Conservation (phyloP, 1,140 invertebrate species). For the Panagrolaimus sp. region DNA sequence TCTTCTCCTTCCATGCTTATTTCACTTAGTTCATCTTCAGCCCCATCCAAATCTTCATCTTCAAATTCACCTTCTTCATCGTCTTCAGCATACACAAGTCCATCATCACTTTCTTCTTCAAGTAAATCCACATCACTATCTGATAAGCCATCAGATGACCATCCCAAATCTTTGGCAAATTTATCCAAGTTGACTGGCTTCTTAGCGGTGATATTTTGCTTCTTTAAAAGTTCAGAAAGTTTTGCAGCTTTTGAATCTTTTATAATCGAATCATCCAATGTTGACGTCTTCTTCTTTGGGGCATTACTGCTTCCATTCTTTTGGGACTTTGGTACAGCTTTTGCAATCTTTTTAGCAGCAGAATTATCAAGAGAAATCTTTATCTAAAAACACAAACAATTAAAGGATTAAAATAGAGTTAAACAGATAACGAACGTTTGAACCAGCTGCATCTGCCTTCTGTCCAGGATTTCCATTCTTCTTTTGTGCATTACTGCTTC, state of each 20-base stretch:
- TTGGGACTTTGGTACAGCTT: not conserved
- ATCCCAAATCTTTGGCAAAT: not conserved
- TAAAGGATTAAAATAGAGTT: too few relatives aligned
- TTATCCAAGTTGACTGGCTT: not conserved
- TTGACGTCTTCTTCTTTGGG: not conserved
- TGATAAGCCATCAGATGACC: not conserved
- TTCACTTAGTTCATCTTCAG: too few relatives aligned
- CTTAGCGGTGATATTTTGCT: not conserved
- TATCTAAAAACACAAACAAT: not conserved
- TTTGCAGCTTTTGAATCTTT: not conserved
- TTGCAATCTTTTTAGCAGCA: not conserved
- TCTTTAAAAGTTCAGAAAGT: not conserved
- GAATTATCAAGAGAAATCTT: not conserved
- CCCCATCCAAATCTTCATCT: too few relatives aligned
- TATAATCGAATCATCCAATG: not conserved
- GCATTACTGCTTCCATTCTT: too few relatives aligned
- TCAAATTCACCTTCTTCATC: too few relatives aligned
- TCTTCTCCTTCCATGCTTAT: too few relatives aligned
- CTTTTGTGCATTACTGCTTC: too few relatives aligned
- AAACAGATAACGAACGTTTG: too few relatives aligned
- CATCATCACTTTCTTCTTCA: slow-evolving; percentile 7
- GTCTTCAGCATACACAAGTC: not conserved
- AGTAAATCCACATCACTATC: not conserved
- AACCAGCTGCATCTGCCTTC: too few relatives aligned
- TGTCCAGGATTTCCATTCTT: too few relatives aligned